Base-by-base conservation (phyloP, 37 sponge, comb jelly and placozoan species). In the Eunapius fragilis region DNA sequence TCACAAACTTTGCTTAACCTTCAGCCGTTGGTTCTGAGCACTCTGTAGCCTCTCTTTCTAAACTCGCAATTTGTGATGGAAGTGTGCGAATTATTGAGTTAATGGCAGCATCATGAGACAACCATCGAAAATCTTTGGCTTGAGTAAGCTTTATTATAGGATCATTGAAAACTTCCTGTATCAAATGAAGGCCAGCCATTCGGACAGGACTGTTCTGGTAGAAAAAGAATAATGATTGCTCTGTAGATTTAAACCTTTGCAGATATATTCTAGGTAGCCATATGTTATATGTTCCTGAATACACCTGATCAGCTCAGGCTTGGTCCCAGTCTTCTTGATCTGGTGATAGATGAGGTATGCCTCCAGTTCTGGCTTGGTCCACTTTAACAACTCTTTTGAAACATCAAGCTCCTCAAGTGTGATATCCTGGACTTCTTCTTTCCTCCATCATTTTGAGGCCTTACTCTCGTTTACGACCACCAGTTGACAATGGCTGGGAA, bases 141-240 rank as follows among this genome's bases (percentile, higher is more conserved):
- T 37, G 36, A 72, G 75, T 88, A 49, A 68, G 77, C 58, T 82
- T 78, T 25, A 86, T 79, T 25, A 25, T 67, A 27, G 83, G 89
- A 41, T 88, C 84, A 69, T 84, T 68, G 32, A 79, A 26, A 25
- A 89, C 32, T 30, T 76, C 69, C 67, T 89, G 90, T 14, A 89
- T 81, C 24, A 73, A 80, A 83, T 88, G 84, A n/a, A 82, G 74
- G 26, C 38, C 28, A 48, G 73, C 84, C 50, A 84, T 68, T 67
- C 75, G 81, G 37, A 84, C 85, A 33, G 90, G 38, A 84, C 85
- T 84, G 27, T 89, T 84, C 35, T 88, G 77, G 58, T 82, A 88
- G 79, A 82, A 82, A 2, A 70, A 69, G 58, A 74, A 83, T 34
- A 85, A 31, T 67, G 71, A 50, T 74, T 71, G 75, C 19, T 74